Base-by-base conservation (phyloP, 2,797 vertebrate species). In the Heliangelus exortis region DNA sequence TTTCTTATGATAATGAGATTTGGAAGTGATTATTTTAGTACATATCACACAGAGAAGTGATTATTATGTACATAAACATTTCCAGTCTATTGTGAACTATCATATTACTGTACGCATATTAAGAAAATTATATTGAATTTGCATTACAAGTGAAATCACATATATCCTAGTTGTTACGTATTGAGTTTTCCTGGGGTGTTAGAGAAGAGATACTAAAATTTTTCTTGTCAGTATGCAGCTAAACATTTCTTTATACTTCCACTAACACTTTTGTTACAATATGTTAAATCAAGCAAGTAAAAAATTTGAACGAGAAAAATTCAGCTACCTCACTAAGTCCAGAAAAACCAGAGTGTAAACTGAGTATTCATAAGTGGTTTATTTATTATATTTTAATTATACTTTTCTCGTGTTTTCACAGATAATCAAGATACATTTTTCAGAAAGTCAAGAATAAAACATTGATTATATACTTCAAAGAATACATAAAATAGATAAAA, bases 61-160 rank as follows among this genome's bases (percentile, higher is more conserved):
- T 89, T 94, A 66, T 69, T 93, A 87, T 41, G 87, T 82, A 90
- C 54, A 83, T 81, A 92, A 90, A 93, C 55, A 93, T 84, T 89
- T 92, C 73, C 50, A 93, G 66, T 92, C 62, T 88, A 39, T 89
- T 4, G 0, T 82, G 89, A 93, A 33, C 33, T 68, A 85, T 63
- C 54, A 76, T 91, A 75, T 89, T 95, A 87, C 61, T 90, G 51
- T 89, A 93, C 33, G 78, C 34, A 94, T 45, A 93, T 96, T 89
- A 91, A 83, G 36, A 71, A 84, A 87, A 92, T 53, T 63, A 63
- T 62, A 73, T 43, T 0, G 3, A 54, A 66, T 81, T 61, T 78
- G 39, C 43, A 62, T 82, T 81, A 71, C 59, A 91, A 58, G 15
- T 48, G 18, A 47, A 87, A 66, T 92, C 45, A n/a, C 20, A 6